Percentiles rank a stretch among this genome's conserved stretches.
Evolutionary conservation across 2,797 vertebrate species (phyloP).

Genomic region (Yasuhikotakia modesta): DNA sequence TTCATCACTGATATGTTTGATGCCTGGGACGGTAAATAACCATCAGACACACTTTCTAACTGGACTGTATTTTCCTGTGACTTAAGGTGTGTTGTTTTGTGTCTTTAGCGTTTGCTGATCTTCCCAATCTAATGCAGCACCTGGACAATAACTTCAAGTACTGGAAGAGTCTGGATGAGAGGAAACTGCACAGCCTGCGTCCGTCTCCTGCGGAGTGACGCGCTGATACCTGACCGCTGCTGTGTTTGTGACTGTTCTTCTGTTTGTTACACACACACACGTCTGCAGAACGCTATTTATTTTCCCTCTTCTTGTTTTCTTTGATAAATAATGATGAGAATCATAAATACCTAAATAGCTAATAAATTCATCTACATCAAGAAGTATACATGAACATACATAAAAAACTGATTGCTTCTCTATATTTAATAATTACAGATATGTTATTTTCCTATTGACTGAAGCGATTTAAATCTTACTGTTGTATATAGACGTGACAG

Average conservation of each 20-base stretch:
- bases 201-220: conserved; percentile 88
- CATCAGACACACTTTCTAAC: background rate
- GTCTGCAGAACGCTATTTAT: conserved; percentile 76
- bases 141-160: conserved; percentile 98
- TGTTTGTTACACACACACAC: background rate
- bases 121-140: conserved; percentile 95
- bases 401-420: conserved; percentile 79
- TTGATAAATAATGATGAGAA: conserved; percentile 72
- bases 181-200: conserved; percentile 86
- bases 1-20: conserved; percentile 98
- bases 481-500: conserved; percentile 83
- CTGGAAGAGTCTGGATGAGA: conserved; percentile 94
- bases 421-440: conserved; percentile 77
- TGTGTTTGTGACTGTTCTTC: background rate
- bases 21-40: conserved; percentile 91
- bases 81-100: background rate
- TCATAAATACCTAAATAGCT: conserved; percentile 70
- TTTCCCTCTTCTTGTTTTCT: conserved; percentile 87
- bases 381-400: conserved; percentile 79
- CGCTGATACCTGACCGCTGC: background rate
- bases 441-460: conserved; percentile 89
- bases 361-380: conserved; percentile 64
- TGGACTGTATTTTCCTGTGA: too few relatives aligned
- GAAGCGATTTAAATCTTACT: conserved; percentile 78
- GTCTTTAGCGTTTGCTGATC: conserved; percentile 88